Conservation (phyloP, 2,797 vertebrate genomes). For the Cygnus olor region DNA sequence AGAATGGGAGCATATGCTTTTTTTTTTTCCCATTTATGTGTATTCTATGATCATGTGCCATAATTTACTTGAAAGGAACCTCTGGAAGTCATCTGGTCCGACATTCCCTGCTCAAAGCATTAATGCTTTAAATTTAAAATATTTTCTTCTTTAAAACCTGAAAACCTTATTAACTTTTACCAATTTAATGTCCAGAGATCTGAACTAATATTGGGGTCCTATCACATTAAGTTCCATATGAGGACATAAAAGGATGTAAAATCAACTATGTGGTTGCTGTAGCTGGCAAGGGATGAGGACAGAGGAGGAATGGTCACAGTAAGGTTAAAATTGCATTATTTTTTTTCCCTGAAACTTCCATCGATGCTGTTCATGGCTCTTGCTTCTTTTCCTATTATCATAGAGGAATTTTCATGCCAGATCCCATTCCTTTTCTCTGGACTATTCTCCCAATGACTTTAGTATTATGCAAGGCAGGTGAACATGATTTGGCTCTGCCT, state of each 20-base stretch:
- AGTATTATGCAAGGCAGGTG: not conserved
- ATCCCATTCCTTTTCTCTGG: not conserved
- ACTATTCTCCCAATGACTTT: not conserved
- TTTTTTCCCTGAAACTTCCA: not conserved
- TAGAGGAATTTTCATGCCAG: not conserved
- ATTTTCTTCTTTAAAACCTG: not conserved
- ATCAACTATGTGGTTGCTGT: not conserved
- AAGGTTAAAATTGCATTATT: not conserved
- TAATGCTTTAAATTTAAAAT: not conserved
- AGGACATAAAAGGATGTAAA: not conserved
- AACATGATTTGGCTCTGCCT: not conserved
- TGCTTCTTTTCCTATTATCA: not conserved
- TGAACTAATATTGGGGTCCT: not conserved
- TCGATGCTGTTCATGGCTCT: not conserved
- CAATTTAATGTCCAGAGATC: not conserved
- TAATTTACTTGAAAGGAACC: not conserved
- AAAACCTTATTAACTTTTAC: not conserved
- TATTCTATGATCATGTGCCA: not conserved
- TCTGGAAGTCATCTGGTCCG: not conserved
- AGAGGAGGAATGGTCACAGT: not conserved
- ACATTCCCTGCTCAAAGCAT: not conserved
- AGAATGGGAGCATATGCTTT: not conserved
- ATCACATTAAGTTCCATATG: not conserved
- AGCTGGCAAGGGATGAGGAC: not conserved
- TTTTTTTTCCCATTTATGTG: accelerated